Conservation (phyloP, 2,888 invertebrate genomes). For the Troides oblongomaculatus region DNA sequence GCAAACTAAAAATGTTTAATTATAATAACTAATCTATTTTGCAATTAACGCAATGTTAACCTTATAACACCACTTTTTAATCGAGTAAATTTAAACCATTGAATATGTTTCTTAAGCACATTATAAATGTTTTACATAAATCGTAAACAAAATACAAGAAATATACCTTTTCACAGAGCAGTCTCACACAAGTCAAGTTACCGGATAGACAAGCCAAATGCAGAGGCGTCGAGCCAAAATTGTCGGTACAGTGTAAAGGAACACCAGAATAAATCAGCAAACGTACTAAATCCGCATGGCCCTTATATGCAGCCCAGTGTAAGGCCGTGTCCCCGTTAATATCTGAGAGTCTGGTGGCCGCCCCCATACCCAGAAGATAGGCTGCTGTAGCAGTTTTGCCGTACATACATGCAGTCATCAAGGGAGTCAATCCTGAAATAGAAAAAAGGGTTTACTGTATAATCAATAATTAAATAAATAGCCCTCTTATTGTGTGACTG, state of each 20-base stretch:
- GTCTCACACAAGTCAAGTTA: constrained; percentile 90
- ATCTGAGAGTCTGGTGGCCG: constrained; percentile 90
- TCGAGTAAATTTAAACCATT: too few relatives aligned
- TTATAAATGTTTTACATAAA: too few relatives aligned
- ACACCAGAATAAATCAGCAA: constrained; percentile 95
- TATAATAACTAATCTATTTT: too few relatives aligned
- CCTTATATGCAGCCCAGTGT: constrained; percentile 97
- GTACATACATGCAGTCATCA: constrained; percentile 96
- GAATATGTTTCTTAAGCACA: too few relatives aligned
- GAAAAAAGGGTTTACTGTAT: not conserved
- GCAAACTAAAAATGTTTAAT: too few relatives aligned
- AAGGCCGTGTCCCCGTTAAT: constrained; percentile 96
- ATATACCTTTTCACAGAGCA: constrained; percentile 91
- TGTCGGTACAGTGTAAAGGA: constrained; percentile 92
- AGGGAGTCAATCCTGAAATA: constrained; percentile 84
- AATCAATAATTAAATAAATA: too few relatives aligned
- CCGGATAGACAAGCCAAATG: constrained; percentile 95
- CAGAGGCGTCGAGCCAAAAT: constrained; percentile 94
- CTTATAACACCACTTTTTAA: too few relatives aligned
- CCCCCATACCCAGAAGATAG: constrained; percentile 93
- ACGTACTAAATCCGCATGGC: constrained; percentile 92
- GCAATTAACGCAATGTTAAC: too few relatives aligned
- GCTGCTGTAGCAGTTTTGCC: constrained; percentile 94
- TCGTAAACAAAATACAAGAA: not conserved
- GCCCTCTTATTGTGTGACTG: too few relatives aligned